phyloP scores from a whole-genome alignment of 2,113 vertebrate species.

The Agapornis roseicollis region DNA sequence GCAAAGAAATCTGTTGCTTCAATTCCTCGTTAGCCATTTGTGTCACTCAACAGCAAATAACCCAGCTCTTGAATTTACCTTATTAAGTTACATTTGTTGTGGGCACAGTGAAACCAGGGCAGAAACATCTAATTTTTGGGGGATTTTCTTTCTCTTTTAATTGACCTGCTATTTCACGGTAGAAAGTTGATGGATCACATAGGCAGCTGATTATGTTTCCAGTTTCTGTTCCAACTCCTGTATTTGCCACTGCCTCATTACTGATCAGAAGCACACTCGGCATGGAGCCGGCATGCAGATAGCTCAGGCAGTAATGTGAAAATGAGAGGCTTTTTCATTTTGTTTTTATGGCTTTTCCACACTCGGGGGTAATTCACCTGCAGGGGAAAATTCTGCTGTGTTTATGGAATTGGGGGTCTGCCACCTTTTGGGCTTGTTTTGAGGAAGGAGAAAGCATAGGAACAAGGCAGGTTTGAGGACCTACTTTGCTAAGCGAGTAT shows the following conservation, averaged over 20 bases:
- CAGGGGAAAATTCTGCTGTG: slow-evolving; percentile 10
- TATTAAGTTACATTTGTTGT: slow-evolving; percentile 54
- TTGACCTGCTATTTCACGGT: slow-evolving; percentile 40
- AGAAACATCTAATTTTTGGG: neutral
- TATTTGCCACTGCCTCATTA: slow-evolving; percentile 47
- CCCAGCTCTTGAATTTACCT: slow-evolving; percentile 24
- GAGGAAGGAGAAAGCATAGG: neutral
- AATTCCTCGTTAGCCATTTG: slow-evolving; percentile 42
- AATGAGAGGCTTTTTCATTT: slow-evolving; percentile 56
- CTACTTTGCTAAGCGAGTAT: neutral
- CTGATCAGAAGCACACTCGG: slow-evolving; percentile 43
- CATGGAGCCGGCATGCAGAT: slow-evolving; percentile 18
- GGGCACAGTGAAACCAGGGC: slow-evolving; percentile 12
- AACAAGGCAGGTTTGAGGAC: neutral
- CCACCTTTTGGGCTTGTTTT: neutral
- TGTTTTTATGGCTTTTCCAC: slow-evolving; percentile 65
- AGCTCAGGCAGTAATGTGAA: slow-evolving; percentile 33
- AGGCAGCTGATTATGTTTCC: slow-evolving; percentile 55
- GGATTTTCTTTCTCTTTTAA: slow-evolving; percentile 54
- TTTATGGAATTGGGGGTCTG: neutral
- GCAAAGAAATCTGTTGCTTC: slow-evolving; percentile 66
- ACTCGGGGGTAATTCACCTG: slow-evolving; percentile 32
- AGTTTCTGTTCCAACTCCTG: slow-evolving; percentile 52
- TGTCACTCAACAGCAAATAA: slow-evolving; percentile 27
- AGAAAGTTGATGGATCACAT: slow-evolving; percentile 45